Conservation (phyloP, 1,140 invertebrate genomes). For the Globodera ellingtonae region DNA sequence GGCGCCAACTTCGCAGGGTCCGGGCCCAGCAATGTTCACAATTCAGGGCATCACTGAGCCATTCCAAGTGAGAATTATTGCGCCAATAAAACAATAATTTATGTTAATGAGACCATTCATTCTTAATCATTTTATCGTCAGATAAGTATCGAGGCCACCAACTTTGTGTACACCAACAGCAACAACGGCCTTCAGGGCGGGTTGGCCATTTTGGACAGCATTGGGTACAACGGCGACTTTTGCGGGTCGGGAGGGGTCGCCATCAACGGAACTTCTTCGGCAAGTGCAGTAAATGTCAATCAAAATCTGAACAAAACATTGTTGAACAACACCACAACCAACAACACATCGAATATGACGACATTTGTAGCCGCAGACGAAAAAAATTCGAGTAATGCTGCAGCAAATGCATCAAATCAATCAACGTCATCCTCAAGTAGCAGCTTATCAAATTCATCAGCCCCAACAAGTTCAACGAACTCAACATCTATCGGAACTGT, state of each 20-base stretch:
- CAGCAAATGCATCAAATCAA: neutral
- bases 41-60: constrained; percentile 12
- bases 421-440: neutral
- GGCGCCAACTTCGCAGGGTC: constrained; percentile 3
- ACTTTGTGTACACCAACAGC: constrained; percentile 17
- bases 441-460: neutral
- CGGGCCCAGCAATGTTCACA: constrained; percentile 9
- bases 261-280: neutral
- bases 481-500: neutral
- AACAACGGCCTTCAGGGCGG: constrained; percentile 10
- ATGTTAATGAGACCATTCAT: too few species aligned
- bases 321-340: neutral
- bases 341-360: neutral
- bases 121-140: neutral
- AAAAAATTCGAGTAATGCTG: neutral
- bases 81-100: too few species aligned
- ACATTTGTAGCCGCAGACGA: neutral
- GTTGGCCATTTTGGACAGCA: constrained; percentile 20
- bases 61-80: constrained; percentile 14
- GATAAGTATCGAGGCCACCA: constrained; percentile 20
- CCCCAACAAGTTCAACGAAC: neutral
- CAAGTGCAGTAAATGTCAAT: neutral
- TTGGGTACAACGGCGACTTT: constrained; percentile 15
- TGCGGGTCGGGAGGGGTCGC: neutral
- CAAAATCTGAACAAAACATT: neutral